Conservation (phyloP, 2,113 vertebrate species). For the Oncorhynchus tshawytscha region DNA sequence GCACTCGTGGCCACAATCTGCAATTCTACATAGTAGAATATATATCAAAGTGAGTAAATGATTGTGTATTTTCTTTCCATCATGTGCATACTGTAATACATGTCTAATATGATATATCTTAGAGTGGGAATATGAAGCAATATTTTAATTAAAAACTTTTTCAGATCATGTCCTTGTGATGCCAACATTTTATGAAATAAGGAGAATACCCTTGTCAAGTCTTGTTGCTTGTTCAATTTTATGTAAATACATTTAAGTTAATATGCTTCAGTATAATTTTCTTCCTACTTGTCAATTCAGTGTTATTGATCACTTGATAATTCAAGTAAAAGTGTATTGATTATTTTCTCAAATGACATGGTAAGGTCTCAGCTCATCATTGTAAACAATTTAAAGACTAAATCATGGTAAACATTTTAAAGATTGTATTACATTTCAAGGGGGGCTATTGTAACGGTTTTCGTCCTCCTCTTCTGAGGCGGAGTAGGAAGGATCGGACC, state of each 20-base stretch:
- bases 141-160: slow-evolving; percentile 45
- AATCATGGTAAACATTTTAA: slow-evolving; percentile 17
- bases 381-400: neutral
- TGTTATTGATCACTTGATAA: slow-evolving; percentile 57
- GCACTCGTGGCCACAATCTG: no score
- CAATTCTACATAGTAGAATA: no score
- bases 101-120: no score
- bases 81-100: no score
- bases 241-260: slow-evolving; percentile 26
- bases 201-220: slow-evolving; percentile 39
- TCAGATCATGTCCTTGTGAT: slow-evolving; percentile 55
- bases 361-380: slow-evolving; percentile 62
- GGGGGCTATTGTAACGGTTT: no score
- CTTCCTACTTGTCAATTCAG: slow-evolving; percentile 35
- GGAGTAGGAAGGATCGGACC: no score
- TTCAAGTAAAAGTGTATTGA: slow-evolving; percentile 49
- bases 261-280: slow-evolving; percentile 34
- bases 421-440: neutral
- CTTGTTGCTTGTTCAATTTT: slow-evolving; percentile 6
- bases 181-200: slow-evolving; percentile 53
- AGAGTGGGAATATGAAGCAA: slow-evolving; percentile 23
- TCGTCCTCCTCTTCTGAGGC: no score
- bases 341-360: slow-evolving; percentile 55
- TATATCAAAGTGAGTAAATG: no score
- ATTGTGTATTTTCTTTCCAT: no score